These are phyloP conservation scores for Tanaodytes sp. DNA, from an alignment of 2,888 invertebrate genomes.

Conservation along the genomic window DNA sequence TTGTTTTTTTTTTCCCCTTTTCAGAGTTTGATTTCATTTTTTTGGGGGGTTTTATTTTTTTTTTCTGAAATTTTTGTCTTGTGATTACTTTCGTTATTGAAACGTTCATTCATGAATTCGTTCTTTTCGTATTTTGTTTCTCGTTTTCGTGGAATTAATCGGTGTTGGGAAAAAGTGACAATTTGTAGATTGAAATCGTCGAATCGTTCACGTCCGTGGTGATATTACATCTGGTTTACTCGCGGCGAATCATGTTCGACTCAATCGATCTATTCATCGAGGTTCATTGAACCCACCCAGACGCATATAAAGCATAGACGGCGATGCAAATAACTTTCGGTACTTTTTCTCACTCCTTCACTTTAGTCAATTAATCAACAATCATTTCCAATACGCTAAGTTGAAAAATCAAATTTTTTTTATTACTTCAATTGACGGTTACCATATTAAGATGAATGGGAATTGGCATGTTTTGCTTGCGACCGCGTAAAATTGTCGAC, in stretches of 20 bases:
- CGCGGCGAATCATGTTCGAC: conserved; percentile 48
- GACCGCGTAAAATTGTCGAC: conserved; percentile 9
- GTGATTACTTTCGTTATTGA: too few relatives aligned
- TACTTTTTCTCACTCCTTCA: conserved; percentile 42
- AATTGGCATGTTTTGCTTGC: conserved; percentile 23
- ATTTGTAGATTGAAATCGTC: too few relatives aligned
- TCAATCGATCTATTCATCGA: conserved; percentile 55
- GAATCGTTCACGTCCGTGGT: neutral
- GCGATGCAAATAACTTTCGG: conserved; percentile 48
- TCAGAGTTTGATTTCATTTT: too few relatives aligned
- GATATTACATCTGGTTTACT: conserved; percentile 54
- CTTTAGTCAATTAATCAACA: conserved; percentile 50
- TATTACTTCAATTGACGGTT: conserved; percentile 15
- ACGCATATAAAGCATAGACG: conserved; percentile 47
- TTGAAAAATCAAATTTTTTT: too few relatives aligned
- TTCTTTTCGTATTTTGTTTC: too few relatives aligned
- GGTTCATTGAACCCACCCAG: conserved; percentile 53
- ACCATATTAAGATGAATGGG: neutral
- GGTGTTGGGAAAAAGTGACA: too few relatives aligned
- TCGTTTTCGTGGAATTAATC: too few relatives aligned
- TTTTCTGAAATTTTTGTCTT: too few relatives aligned
- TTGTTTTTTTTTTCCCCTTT: too few relatives aligned
- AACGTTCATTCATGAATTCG: too few relatives aligned
- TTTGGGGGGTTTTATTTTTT: too few relatives aligned
- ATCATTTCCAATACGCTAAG: conserved; percentile 44